Evolutionary conservation across 1,140 invertebrate species (phyloP), one percentile per base, ranked within the genome.

Genomic region (Leptinotarsa defecta): DNA sequence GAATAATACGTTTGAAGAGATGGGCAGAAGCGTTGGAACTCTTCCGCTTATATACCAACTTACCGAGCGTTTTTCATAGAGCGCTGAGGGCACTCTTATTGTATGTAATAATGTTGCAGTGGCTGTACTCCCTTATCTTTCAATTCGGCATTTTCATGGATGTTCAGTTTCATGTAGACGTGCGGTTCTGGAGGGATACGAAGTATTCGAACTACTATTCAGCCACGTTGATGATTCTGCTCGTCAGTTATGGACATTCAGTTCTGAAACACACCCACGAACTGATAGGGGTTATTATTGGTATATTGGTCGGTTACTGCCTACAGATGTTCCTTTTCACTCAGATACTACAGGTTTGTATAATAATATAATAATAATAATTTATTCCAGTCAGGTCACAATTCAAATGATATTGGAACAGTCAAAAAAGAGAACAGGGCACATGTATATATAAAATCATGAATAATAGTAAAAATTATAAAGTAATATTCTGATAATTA

Each of bases 271-370:
- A 43, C 34, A 11, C 20, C 13, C 48, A 65, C 68, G 48, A 19
- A n/a, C 24, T 43, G 19, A 20, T 48, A 15, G 13, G 19, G 2
- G n/a, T 52, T 13, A 71, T 75, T 27, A 19, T 72, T 15, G 62
- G 71, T 8, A 43, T 71, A 19, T 48, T 43, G 22, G n/a, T 24
- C 13, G 57, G 65, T 20, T 27, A 68, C 6, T 22, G 48, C 4
- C n/a, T 75, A 22, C 68, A 71, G 17, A n/a, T 49, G 19, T 64
- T 75, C 13, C 22, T 75, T 3, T 63, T 71, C 13, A 74, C 68
- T 19, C 48, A 65, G 13, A 74, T 74, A 8, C 49, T 74, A n/a
- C 52, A 57, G 52, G 52, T 57, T 15, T 17, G 52, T 57, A 13
- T 27, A 27, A 4, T 24, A 24, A 6, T 27, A 34, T 34, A 43